Conservation (phyloP, 2,888 invertebrate species). For the Selenia dentaria region DNA sequence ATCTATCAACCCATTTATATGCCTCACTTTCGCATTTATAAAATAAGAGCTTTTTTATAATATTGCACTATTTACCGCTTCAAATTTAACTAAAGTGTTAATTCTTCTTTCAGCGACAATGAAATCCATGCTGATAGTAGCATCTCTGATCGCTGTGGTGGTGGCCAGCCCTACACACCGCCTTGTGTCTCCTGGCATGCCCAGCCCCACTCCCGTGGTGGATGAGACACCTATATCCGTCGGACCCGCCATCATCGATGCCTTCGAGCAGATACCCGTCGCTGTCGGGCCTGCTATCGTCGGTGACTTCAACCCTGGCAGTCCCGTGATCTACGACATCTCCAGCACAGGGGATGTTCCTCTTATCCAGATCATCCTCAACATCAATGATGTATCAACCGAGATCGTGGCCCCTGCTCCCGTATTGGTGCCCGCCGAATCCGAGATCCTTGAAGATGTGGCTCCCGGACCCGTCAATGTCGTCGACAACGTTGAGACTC, state of each 20-base stretch:
- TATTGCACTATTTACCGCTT: too few species aligned
- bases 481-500: not conserved
- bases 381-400: not conserved
- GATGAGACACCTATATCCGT: slow-evolving; percentile 5
- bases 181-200: slow-evolving; percentile 11
- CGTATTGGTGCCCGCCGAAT: not conserved
- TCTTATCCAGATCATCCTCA: not conserved
- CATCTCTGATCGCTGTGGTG: slow-evolving; percentile 38
- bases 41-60: too few species aligned
- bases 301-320: not conserved
- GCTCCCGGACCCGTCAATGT: not conserved
- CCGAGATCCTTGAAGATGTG: not conserved
- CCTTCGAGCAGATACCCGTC: not conserved
- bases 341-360: not conserved
- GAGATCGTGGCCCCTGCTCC: not conserved
- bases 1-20: too few species aligned
- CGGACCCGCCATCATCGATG: not conserved
- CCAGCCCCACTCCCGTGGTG: slow-evolving; percentile 18
- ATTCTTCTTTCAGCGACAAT: slow-evolving; percentile 28
- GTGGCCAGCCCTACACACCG: slow-evolving; percentile 36
- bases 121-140: slow-evolving; percentile 41
- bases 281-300: not conserved
- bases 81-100: not conserved
- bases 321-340: not conserved
- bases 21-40: too few species aligned